Percentiles rank a stretch among this genome's conserved stretches.
These are phyloP conservation scores for Venustaconcha ellipsiformis DNA, from an alignment of 1,140 invertebrate species.

Conservation along the genomic window DNA sequence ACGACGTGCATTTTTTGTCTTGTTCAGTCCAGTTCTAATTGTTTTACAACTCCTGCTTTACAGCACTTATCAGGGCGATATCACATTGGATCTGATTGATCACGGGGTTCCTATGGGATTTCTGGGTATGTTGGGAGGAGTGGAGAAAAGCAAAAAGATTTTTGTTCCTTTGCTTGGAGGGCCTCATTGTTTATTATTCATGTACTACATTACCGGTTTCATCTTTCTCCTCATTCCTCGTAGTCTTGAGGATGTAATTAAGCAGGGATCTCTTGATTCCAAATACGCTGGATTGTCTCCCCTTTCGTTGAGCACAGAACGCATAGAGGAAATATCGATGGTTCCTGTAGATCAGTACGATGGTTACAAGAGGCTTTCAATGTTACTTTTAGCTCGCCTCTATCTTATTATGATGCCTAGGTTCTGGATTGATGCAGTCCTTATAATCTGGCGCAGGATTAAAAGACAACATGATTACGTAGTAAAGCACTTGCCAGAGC, in stretches of 20 bases:
- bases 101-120: slow-evolving; percentile 20
- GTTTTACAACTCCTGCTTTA: slow-evolving; percentile 11
- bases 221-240: slow-evolving; percentile 14
- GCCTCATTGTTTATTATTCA: slow-evolving; percentile 2
- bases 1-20: slow-evolving; percentile 1
- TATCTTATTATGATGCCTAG: slow-evolving; percentile 14
- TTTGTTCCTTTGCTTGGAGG: slow-evolving; percentile 20
- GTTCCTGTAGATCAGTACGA: background rate
- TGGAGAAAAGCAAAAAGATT: slow-evolving; percentile 17
- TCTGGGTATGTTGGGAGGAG: slow-evolving; percentile 17
- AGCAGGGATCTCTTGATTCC: background rate
- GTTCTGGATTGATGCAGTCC: slow-evolving; percentile 8
- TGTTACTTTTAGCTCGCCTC: background rate
- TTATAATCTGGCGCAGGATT: too few species aligned
- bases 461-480: too few species aligned
- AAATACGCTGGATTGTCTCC: slow-evolving; percentile 1
- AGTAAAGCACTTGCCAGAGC: too few species aligned
- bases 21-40: slow-evolving; percentile 11
- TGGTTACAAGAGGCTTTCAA: slow-evolving; percentile 5
- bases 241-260: background rate
- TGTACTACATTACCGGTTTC: slow-evolving; percentile 12
- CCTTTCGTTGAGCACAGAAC: background rate
- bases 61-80: slow-evolving; percentile 3
- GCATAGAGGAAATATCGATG: slow-evolving; percentile 15
- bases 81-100: slow-evolving; percentile 13